A percentile compares a stretch with the other conserved stretches of the same genome.
These are phyloP conservation scores for Theristicus caerulescens DNA, from an alignment of 2,113 vertebrate genomes.

Conservation along the genomic window DNA sequence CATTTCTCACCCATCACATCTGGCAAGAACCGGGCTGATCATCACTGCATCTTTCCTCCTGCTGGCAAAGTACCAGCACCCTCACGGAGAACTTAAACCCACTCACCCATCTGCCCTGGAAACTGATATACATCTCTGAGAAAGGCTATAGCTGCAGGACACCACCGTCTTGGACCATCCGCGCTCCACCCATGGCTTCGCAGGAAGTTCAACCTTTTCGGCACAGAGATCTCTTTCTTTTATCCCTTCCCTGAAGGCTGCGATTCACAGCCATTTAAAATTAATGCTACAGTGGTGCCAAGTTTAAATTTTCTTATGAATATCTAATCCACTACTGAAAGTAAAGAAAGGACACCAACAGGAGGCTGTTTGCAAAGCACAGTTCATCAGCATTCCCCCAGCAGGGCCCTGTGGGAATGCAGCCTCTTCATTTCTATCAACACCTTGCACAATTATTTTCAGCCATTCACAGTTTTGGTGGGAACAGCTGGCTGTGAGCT, in stretches of 20 bases:
- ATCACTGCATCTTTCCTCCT: not conserved
- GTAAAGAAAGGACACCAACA: not conserved
- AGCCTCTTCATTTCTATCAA: not conserved
- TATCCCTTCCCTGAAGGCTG: not conserved
- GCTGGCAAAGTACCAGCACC: not conserved
- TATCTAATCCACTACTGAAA: not conserved
- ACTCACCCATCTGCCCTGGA: not conserved
- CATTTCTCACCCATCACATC: not conserved
- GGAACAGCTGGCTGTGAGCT: not conserved
- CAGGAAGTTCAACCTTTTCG: not conserved
- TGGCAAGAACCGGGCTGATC: not conserved
- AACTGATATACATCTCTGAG: not conserved
- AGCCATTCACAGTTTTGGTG: not conserved
- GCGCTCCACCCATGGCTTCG: accelerated
- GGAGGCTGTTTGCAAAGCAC: not conserved
- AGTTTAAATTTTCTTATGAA: not conserved
- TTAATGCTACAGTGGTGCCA: not conserved
- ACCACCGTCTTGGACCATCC: not conserved
- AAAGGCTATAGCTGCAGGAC: not conserved
- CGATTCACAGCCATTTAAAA: not conserved
- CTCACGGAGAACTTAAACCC: not conserved
- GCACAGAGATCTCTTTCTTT: not conserved
- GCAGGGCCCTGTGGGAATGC: not conserved
- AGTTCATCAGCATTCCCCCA: not conserved
- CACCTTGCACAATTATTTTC: not conserved